A percentile compares a stretch with the other conserved stretches of the same genome.
These are phyloP conservation scores for Nyctibius grandis DNA, from an alignment of 2,797 vertebrate genomes.

Conservation along the genomic window DNA sequence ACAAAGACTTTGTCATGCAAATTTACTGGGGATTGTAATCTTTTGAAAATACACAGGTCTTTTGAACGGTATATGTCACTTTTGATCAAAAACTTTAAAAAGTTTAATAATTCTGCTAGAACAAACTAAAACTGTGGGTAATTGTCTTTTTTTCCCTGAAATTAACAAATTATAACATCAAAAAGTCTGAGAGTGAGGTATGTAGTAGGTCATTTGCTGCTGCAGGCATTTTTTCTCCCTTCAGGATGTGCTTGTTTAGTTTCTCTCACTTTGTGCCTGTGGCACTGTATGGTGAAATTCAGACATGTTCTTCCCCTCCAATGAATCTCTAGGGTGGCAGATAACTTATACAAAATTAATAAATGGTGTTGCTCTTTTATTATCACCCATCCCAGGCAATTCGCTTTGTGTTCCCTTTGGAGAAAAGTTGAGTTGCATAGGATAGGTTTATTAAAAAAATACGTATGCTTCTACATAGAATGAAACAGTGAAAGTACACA, in stretches of 20 bases:
- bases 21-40: slow-evolving; percentile 18
- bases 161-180: slow-evolving; percentile 84
- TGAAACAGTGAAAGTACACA: not conserved
- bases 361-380: slow-evolving; percentile 70
- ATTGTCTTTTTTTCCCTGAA: slow-evolving; percentile 73
- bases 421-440: not conserved
- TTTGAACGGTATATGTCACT: slow-evolving; percentile 56
- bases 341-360: slow-evolving; percentile 76
- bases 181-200: slow-evolving; percentile 70
- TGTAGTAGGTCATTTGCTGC: slow-evolving; percentile 85
- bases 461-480: not conserved
- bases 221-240: slow-evolving; percentile 83
- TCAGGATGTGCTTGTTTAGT: slow-evolving; percentile 88
- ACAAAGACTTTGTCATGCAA: slow-evolving; percentile 40
- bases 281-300: slow-evolving; percentile 84
- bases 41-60: slow-evolving; percentile 47
- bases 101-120: slow-evolving; percentile 74
- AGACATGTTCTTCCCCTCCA: slow-evolving; percentile 80
- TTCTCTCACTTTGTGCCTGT: slow-evolving; percentile 84
- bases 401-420: slow-evolving; percentile 36
- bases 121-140: slow-evolving; percentile 71
- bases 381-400: slow-evolving; percentile 60
- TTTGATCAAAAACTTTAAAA: slow-evolving; percentile 75
- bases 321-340: slow-evolving; percentile 68
- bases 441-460: not conserved